These are phyloP conservation scores for Antechinus stuartii DNA, from an alignment of 2,113 vertebrate genomes.

Conservation along the genomic window DNA sequence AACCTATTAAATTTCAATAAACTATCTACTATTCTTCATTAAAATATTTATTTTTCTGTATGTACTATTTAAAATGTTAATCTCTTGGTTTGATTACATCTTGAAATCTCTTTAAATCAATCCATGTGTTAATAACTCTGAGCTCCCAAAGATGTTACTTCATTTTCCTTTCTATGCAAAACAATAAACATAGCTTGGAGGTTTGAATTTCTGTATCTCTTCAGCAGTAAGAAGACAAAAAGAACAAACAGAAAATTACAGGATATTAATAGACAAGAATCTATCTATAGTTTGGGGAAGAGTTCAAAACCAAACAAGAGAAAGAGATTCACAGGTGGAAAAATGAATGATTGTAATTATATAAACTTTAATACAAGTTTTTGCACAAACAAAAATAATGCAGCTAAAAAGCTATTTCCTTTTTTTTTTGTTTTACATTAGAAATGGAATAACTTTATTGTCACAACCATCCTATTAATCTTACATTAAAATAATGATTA, in stretches of 20 bases:
- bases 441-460: neutral
- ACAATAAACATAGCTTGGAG: conserved; percentile 4
- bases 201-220: conserved; percentile 23
- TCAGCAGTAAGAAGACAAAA: neutral
- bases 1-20: neutral
- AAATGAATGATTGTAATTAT: neutral
- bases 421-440: neutral
- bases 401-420: neutral
- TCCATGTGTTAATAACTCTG: neutral
- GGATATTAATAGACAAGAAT: neutral
- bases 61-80: conserved; percentile 3
- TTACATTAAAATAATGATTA: neutral
- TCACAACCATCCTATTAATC: neutral
- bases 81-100: conserved; percentile 35
- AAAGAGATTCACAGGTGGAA: neutral
- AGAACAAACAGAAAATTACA: conserved; percentile 26
- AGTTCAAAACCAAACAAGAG: neutral
- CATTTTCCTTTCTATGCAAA: neutral
- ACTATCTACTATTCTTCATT: neutral
- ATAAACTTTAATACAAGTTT: neutral
- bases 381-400: neutral
- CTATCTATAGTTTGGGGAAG: neutral
- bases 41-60: neutral
- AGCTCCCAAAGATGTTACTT: neutral
- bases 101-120: conserved; percentile 38